phyloP scores from a whole-genome alignment of 2,797 vertebrate genomes.

The Arctocebus calabarensis region DNA sequence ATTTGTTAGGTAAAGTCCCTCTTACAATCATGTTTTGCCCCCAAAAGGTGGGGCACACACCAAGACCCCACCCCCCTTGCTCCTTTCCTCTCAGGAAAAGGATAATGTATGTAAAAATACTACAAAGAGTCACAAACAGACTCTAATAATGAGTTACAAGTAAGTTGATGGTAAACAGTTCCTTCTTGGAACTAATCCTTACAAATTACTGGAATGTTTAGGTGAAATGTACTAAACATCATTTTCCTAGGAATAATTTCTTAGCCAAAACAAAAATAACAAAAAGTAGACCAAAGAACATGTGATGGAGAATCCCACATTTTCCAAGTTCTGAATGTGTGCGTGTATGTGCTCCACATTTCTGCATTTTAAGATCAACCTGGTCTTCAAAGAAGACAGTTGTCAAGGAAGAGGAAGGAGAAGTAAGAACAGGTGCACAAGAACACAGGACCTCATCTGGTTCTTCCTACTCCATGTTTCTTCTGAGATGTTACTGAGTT shows the following conservation, averaged over 20 bases:
- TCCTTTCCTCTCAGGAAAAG: not conserved
- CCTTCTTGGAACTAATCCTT: not conserved
- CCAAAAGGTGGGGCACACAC: too few species aligned
- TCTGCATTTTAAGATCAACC: not conserved
- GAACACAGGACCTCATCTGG: rapidly evolving
- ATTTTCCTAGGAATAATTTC: not conserved
- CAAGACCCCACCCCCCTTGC: too few species aligned
- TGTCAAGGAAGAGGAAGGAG: not conserved
- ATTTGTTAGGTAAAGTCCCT: too few species aligned
- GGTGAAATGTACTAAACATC: not conserved
- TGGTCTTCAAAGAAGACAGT: not conserved
- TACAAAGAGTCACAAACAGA: not conserved
- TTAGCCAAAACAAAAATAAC: not conserved
- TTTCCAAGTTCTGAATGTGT: not conserved
- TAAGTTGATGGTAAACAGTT: not conserved
- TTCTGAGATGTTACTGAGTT: too few species aligned
- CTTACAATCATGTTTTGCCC: too few species aligned
- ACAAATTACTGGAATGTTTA: not conserved
- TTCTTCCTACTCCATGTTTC: not conserved
- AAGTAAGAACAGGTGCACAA: rapidly evolving
- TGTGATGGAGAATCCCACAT: not conserved
- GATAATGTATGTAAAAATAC: not conserved
- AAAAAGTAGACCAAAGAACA: not conserved
- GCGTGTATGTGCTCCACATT: too few species aligned
- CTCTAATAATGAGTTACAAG: not conserved